Conservation (phyloP, 2,113 vertebrate genomes). For the Anthoscopus minutus region DNA sequence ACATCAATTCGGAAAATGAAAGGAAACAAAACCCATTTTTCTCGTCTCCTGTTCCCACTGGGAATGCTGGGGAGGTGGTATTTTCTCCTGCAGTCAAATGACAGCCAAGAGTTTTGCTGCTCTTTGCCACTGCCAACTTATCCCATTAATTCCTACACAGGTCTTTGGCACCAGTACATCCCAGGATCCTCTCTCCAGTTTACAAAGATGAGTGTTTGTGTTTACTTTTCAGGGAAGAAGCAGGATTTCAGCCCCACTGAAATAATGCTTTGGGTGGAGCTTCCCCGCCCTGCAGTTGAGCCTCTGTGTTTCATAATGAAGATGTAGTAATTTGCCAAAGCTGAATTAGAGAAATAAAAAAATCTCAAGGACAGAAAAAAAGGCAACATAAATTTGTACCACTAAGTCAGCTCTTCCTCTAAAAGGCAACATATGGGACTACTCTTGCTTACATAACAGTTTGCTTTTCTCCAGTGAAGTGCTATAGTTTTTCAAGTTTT, state of each 20-base stretch:
- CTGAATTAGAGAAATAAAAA: not conserved
- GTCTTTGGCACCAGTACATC: not conserved
- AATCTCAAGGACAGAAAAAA: not conserved
- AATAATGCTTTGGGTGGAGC: not conserved
- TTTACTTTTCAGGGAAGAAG: not conserved
- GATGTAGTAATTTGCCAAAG: not conserved
- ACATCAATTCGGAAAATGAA: not conserved
- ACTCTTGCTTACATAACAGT: not conserved
- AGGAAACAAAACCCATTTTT: not conserved
- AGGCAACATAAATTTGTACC: not conserved
- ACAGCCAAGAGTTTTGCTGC: not conserved
- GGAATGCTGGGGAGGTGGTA: not conserved
- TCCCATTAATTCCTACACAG: not conserved
- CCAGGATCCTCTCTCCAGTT: not conserved
- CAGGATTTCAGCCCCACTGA: not conserved
- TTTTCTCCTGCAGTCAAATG: not conserved
- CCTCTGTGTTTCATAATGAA: not conserved
- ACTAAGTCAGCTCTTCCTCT: not conserved
- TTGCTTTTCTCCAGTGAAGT: not conserved
- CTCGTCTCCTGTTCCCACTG: not conserved
- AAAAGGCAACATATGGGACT: not conserved
- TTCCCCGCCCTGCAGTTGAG: rapidly evolving
- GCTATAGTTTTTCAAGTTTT: not conserved
- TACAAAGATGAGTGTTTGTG: not conserved
- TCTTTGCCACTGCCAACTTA: not conserved